Percentiles rank a stretch among this genome's conserved stretches.
Conservation (phyloP, 2,888 invertebrate genomes). For the Acronicta alni region DNA sequence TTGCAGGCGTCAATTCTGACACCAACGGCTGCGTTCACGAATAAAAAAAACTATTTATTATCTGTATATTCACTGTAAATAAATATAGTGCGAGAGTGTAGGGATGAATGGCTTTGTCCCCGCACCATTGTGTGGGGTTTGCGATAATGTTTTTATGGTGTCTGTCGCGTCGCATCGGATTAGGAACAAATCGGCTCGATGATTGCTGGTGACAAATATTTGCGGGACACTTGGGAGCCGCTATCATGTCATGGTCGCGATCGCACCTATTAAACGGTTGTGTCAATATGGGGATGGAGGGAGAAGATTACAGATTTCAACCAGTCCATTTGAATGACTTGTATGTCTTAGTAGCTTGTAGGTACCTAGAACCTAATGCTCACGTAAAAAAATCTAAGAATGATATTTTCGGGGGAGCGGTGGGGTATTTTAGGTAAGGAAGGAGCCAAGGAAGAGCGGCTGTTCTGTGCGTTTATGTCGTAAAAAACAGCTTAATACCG, state of each 20-base stretch:
- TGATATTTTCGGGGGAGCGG: too few relatives aligned
- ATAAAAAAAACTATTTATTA: slow-evolving; percentile 82
- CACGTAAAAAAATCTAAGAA: too few relatives aligned
- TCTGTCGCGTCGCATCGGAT: slow-evolving; percentile 74
- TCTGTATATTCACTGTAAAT: slow-evolving; percentile 85
- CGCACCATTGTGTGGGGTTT: slow-evolving; percentile 74
- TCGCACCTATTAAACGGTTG: slow-evolving; percentile 69
- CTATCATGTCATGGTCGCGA: slow-evolving; percentile 67
- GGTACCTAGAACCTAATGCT: too few relatives aligned
- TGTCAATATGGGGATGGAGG: slow-evolving; percentile 53
- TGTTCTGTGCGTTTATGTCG: too few relatives aligned
- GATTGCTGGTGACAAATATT: slow-evolving; percentile 83
- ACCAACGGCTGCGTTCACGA: slow-evolving; percentile 75
- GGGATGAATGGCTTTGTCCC: slow-evolving; percentile 77
- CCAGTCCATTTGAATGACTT: background rate
- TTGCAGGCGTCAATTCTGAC: slow-evolving; percentile 81
- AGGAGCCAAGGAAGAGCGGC: too few relatives aligned
- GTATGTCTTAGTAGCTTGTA: too few relatives aligned
- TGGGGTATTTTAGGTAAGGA: too few relatives aligned
- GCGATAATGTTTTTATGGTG: slow-evolving; percentile 75
- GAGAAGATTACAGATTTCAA: slow-evolving; percentile 18
- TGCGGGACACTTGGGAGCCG: slow-evolving; percentile 64
- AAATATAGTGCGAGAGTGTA: slow-evolving; percentile 77
- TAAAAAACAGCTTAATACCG: too few relatives aligned
- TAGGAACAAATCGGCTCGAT: slow-evolving; percentile 75